phyloP scores from a whole-genome alignment of 2,797 vertebrate genomes.

The Cheirogaleus major region DNA sequence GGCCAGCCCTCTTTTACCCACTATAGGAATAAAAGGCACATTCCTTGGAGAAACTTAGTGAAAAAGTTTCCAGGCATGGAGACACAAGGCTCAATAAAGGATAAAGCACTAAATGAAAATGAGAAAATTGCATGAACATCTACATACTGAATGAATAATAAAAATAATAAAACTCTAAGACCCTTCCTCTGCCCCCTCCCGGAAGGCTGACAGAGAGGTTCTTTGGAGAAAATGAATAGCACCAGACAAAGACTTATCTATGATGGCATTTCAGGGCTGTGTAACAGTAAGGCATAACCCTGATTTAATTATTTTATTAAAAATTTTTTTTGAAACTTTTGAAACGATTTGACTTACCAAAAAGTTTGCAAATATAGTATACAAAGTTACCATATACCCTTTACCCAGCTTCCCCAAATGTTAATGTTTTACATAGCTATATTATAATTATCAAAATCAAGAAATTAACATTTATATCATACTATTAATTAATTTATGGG shows the following conservation, averaged over 20 bases:
- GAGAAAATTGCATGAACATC: neutral
- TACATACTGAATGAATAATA: neutral
- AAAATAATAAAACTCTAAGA: neutral
- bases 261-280: neutral
- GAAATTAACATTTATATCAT: neutral
- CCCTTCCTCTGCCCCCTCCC: neutral
- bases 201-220: neutral
- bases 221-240: neutral
- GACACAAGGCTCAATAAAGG: neutral
- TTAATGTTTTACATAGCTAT: neutral
- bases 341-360: conserved; percentile 1
- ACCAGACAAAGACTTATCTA: neutral
- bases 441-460: neutral
- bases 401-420: neutral
- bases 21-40: neutral
- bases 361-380: neutral
- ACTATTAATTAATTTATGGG: neutral
- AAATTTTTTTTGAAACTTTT: neutral
- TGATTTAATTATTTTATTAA: neutral
- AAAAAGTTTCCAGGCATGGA: neutral
- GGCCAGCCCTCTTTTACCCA: neutral
- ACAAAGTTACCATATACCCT: neutral
- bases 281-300: neutral
- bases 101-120: neutral
- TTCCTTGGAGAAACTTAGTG: neutral